These are phyloP conservation scores for Vandiemenella viatica DNA, from an alignment of 2,888 invertebrate species.

Conservation along the genomic window DNA sequence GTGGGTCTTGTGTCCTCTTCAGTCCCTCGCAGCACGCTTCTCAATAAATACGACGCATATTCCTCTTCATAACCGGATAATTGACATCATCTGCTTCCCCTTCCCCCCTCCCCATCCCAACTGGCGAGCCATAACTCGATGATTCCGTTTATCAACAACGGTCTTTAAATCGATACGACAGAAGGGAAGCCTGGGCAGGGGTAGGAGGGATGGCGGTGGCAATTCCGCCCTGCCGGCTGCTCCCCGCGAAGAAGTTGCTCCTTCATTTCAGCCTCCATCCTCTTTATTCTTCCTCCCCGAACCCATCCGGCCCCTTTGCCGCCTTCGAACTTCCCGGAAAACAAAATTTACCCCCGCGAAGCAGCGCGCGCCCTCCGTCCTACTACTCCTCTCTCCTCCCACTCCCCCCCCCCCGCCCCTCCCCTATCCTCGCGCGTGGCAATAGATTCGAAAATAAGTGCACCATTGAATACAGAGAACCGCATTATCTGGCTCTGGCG, in stretches of 20 bases:
- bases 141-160: not conserved
- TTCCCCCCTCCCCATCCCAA: not conserved
- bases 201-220: no score
- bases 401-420: not conserved
- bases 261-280: not conserved
- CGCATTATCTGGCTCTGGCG: conserved; percentile 9
- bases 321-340: not conserved
- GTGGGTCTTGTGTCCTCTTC: no score
- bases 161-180: not conserved
- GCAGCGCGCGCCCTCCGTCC: no score
- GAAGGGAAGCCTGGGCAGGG: no score
- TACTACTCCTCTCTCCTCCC: conserved; percentile 1
- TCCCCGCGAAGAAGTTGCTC: not conserved
- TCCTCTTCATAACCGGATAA: no score
- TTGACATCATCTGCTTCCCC: no score
- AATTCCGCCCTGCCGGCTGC: not conserved
- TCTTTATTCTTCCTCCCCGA: not conserved
- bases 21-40: no score
- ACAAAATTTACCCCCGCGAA: not conserved
- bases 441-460: conserved; percentile 13
- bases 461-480: conserved; percentile 13
- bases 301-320: not conserved
- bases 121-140: not conserved
- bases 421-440: conserved; percentile 1
- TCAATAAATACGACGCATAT: no score